Base-by-base conservation (phyloP, 1,140 invertebrate genomes). In the Zaprionus nigranus region DNA sequence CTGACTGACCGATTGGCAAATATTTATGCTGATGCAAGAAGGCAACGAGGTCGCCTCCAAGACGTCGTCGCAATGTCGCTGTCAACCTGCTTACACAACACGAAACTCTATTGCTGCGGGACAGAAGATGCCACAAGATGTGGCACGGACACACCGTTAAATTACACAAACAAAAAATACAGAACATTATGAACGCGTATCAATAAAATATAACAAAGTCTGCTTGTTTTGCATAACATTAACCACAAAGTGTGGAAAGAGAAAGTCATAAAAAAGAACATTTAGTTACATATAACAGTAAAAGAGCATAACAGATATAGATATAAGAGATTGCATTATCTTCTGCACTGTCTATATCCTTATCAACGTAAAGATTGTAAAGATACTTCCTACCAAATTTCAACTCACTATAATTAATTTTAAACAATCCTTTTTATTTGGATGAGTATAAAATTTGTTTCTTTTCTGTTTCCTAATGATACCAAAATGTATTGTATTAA, bases 1-100 rank as follows among this genome's bases (percentile, higher is more conserved):
- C 43, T 40, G 73, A 38, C 62, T 56, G 36, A 78, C 46, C 69
- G 61, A 87, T 86, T 82, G 82, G 66, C 61, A 86, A 84, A 84
- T 81, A 84, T 87, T 87, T 81, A 87, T 87, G 80, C 77, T 61
- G 71, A 75, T 78, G 64, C 77, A 40, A 51, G 58, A 53, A 20
- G 20, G 22, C 84, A 84, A 81, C 56, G 76, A 66, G 79, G 82
- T 73, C 64, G 69, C 20, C 30, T 11, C 22, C 22, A 53, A 51
- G 40, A 56, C 49, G 40, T 46, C 49, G 40, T 46, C n/a, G n/a
- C 40, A 7, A 38, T 38, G 36, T 38, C 36, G 30, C 7, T 17
- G 22, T 34, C 9, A 11, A 46, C 12, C 36, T 46, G 20, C 53
- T 54, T 68, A 62, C 40, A 51, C 49, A 66, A 72, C 36, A 28